Base-by-base conservation (phyloP, 1,140 invertebrate species). In the Arctopsyche grandis region DNA sequence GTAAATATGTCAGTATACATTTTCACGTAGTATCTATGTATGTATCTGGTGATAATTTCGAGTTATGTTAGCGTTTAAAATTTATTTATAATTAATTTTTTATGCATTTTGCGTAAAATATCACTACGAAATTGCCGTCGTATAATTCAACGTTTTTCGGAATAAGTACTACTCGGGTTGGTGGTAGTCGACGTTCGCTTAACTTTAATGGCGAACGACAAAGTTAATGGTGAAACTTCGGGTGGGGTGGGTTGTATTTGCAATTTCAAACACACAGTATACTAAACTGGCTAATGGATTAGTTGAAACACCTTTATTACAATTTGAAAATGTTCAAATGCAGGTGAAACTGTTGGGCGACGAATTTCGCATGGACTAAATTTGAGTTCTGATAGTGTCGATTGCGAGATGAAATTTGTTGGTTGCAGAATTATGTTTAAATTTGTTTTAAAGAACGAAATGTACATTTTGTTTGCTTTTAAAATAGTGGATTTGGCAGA, bases 241-340 rank as follows among this genome's bases (percentile, higher is more conserved):
- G 12, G 3, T 66, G 24, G 22, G 24, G 7, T 22, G 9, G 58
- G 10, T 19, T 19, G 10, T 66, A 66, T 66, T 66, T 29, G 63
- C 24, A 66, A 66, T 66, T 66, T 66, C 63, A 14, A 26, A 26
- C 22, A 10, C 12, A 66, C 63, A 60, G 56, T 66, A 5, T 66
- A 22, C 63, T 19, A 26, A 66, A 66, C 22, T 52, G 21, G 63
- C 22, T 26, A 66, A 26, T 66, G 63, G 63, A 66, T 66, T 66
- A 66, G 63, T 66, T 66, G 63, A 26, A 66, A 66, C 63, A 66
- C 63, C 63, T 66, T 60, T 66, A 66, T 66, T 66, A 24, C 63
- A 66, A 66, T 66, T 66, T 66, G 63, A 66, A 29, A 66, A 52
- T 52, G 48, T 52, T 52, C 16, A 52, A 52, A 14, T 16, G 48